These are phyloP conservation scores for Drosophila hamatofila DNA, from an alignment of 2,888 invertebrate genomes.

Conservation along the genomic window DNA sequence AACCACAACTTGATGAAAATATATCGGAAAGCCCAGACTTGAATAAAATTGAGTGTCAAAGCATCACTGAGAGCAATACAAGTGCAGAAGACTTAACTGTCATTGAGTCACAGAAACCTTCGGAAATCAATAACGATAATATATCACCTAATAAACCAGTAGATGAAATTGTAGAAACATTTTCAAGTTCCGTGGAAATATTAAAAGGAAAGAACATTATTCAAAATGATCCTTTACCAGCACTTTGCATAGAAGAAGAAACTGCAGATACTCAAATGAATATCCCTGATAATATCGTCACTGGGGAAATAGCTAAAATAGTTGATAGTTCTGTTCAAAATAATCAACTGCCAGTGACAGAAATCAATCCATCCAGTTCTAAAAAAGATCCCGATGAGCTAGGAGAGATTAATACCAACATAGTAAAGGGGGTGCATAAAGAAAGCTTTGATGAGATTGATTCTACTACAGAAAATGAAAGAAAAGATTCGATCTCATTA, in stretches of 20 bases:
- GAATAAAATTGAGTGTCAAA: background rate
- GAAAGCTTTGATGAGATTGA: background rate
- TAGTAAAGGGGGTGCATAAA: background rate
- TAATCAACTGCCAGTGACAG: background rate
- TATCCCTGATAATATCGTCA: background rate
- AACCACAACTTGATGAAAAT: background rate
- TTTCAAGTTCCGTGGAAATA: background rate
- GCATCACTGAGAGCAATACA: background rate
- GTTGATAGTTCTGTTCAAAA: background rate
- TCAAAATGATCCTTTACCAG: background rate
- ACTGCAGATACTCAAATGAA: background rate
- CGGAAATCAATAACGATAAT: background rate
- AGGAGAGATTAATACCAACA: background rate
- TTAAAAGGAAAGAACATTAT: background rate
- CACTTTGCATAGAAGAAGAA: background rate
- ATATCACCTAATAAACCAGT: too few species aligned
- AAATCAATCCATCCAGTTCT: background rate
- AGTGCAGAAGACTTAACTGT: background rate
- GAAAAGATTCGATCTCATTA: background rate
- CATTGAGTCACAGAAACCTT: background rate
- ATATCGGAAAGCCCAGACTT: background rate
- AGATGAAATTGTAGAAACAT: background rate
- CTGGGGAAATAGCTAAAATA: background rate
- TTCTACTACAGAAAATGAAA: background rate
- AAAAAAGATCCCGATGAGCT: background rate